These are phyloP conservation scores for Micromussa lordhowensis DNA, from an alignment of 92 coral and sea anemone genomes.

Conservation along the genomic window DNA sequence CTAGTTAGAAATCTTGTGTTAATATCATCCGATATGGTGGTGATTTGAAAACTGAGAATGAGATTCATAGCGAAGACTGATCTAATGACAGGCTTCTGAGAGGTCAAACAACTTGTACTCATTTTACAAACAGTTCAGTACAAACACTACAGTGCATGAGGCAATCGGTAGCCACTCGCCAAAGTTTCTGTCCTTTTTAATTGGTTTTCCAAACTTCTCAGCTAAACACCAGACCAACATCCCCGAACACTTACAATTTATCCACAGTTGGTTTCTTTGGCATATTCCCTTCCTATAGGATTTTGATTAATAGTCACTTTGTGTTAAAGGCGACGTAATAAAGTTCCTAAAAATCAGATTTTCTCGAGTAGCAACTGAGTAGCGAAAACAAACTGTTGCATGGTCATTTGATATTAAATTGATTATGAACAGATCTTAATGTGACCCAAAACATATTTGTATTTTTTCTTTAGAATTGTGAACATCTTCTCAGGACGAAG, in stretches of 20 bases:
- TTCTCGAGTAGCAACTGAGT: background rate
- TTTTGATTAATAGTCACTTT: background rate
- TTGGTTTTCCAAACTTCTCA: background rate
- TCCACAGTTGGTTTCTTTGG: background rate
- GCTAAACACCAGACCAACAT: background rate
- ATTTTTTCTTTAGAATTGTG: slow-evolving; percentile 23
- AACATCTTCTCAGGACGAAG: slow-evolving; percentile 84
- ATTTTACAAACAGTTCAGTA: no score
- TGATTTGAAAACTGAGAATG: no score
- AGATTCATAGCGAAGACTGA: no score
- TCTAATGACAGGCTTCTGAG: no score
- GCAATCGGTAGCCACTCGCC: no score
- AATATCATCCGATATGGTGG: no score
- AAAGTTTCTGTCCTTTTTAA: no score
- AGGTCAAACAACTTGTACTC: no score
- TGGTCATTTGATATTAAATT: background rate
- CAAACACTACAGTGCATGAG: no score
- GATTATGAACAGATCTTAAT: background rate
- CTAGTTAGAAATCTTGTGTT: no score
- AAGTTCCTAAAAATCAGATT: background rate
- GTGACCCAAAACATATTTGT: background rate
- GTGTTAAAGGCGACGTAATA: background rate
- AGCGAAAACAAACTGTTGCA: background rate
- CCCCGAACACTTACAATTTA: background rate
- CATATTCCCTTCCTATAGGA: background rate